Percentiles rank a stretch among this genome's conserved stretches.
Evolutionary conservation across 1,140 invertebrate genomes (phyloP).

Genomic region (Drosophila quadrilineata): DNA sequence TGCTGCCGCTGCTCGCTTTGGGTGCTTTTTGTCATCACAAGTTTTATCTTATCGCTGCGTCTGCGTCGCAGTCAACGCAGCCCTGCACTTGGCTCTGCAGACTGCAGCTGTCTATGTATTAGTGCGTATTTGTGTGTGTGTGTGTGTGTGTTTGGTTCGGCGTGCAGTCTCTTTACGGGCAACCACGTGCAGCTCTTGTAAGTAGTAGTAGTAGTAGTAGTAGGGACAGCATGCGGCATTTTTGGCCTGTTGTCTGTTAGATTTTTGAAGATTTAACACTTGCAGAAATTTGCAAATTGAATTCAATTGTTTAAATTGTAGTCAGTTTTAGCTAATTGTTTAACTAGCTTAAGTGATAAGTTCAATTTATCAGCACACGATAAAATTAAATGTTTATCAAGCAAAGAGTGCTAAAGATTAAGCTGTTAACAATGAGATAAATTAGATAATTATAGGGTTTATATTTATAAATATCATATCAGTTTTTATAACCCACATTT

Average conservation of each 20-base stretch:
- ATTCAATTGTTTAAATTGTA: no score
- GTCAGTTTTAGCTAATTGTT: no score
- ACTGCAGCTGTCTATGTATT: slow-evolving; percentile 9
- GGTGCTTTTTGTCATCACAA: slow-evolving; percentile 73
- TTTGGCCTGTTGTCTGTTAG: slow-evolving; percentile 53
- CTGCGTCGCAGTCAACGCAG: slow-evolving; percentile 38
- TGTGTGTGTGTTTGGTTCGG: slow-evolving; percentile 29
- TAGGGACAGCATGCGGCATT: slow-evolving; percentile 73
- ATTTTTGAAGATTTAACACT: slow-evolving; percentile 69
- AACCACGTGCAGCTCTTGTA: slow-evolving; percentile 67
- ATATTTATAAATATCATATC: no score
- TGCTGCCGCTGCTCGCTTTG: slow-evolving; percentile 44
- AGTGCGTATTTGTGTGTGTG: slow-evolving; percentile 16
- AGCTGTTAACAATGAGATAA: no score
- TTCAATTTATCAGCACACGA: neutral
- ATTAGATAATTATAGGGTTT: no score
- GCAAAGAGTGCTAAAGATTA: no score
- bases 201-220: no score
- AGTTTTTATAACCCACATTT: no score
- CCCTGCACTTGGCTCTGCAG: slow-evolving; percentile 32
- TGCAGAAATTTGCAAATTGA: slow-evolving; percentile 59
- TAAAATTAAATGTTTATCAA: no score
- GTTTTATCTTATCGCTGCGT: slow-evolving; percentile 65
- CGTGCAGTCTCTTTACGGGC: slow-evolving; percentile 60
- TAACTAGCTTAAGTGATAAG: neutral